phyloP scores from a whole-genome alignment of 2,797 vertebrate species.

The Sebastolobus alascanus region DNA sequence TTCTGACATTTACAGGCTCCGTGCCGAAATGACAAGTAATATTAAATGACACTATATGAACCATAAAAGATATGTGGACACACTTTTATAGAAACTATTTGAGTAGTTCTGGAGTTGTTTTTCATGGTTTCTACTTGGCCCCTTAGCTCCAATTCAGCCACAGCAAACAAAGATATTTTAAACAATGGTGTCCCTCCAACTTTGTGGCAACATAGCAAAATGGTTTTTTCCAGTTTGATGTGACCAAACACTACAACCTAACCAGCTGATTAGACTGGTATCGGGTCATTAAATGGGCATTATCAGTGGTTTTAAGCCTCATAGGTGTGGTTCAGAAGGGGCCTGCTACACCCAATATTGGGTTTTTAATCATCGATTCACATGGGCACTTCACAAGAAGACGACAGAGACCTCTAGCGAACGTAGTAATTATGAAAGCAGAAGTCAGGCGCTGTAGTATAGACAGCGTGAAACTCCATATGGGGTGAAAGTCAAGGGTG shows the following conservation, averaged over 20 bases:
- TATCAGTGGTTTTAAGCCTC: no score
- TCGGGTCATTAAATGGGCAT: no score
- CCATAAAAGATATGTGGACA: not conserved
- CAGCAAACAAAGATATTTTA: not conserved
- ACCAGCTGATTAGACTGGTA: no score
- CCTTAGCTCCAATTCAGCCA: not conserved
- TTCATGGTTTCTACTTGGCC: not conserved
- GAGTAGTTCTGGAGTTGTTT: not conserved
- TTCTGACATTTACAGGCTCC: not conserved
- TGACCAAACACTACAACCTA: no score
- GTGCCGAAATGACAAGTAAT: not conserved
- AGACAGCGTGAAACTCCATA: no score
- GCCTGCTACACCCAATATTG: rapidly evolving
- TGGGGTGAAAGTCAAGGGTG: no score
- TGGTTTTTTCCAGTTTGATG: not conserved
- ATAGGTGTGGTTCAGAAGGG: no score
- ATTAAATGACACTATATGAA: not conserved
- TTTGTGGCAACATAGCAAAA: not conserved
- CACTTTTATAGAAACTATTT: not conserved
- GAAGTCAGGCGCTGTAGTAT: no score
- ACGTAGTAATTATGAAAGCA: no score
- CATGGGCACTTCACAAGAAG: no score
- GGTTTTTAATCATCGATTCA: no score
- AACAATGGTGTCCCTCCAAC: not conserved
- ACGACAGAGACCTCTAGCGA: no score